phyloP scores from a whole-genome alignment of 2,797 vertebrate genomes.

The Sitta carolinensis region DNA sequence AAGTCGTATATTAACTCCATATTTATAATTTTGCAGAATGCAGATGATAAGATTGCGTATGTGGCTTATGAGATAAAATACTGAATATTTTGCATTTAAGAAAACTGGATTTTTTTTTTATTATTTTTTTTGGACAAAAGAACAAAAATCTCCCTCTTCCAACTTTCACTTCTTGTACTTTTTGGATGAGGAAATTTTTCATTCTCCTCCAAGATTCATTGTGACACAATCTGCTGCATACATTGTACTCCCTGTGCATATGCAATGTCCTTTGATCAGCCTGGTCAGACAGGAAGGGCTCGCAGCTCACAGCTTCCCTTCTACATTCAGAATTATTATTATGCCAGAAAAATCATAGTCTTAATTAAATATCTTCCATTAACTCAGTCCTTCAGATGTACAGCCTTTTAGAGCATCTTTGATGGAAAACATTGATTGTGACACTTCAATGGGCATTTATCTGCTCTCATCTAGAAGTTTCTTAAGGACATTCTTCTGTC shows the following conservation, averaged over 20 bases:
- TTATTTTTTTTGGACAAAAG: constrained; percentile 33
- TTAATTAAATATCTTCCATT: constrained; percentile 57
- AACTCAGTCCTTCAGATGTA: constrained; percentile 11
- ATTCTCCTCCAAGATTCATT: constrained; percentile 11
- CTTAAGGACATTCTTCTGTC: constrained; percentile 2
- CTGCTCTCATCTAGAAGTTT: constrained; percentile 26
- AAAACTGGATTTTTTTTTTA: background rate
- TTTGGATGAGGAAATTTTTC: background rate
- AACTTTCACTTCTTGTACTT: constrained; percentile 8
- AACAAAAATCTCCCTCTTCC: background rate
- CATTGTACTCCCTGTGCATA: constrained; percentile 61
- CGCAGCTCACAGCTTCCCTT: background rate
- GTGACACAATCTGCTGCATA: constrained; percentile 23
- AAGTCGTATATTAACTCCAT: constrained; percentile 65
- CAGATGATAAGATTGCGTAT: constrained; percentile 54
- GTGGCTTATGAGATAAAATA: constrained; percentile 41
- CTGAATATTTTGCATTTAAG: constrained; percentile 6
- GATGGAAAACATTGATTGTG: constrained; percentile 24
- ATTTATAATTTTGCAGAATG: constrained; percentile 67
- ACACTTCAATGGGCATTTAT: constrained; percentile 11
- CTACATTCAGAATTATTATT: constrained; percentile 26
- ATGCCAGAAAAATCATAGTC: constrained; percentile 17
- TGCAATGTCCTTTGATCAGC: constrained; percentile 65
- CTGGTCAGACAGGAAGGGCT: constrained; percentile 41
- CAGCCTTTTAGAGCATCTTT: constrained; percentile 18